Base-by-base conservation (phyloP, 2,113 vertebrate species). In the Anser brachyrhynchus region DNA sequence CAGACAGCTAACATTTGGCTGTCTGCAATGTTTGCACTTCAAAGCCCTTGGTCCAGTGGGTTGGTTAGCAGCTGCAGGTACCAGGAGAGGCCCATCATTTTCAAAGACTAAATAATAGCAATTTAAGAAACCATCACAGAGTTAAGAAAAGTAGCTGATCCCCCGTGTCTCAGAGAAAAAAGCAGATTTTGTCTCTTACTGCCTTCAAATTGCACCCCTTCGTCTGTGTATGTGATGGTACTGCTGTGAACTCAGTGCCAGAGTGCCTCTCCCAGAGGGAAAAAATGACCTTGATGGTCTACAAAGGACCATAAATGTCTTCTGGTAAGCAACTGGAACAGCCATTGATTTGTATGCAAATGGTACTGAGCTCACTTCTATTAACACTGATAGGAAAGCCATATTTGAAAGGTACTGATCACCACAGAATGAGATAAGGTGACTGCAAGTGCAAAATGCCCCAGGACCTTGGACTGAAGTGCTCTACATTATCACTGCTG, bases 21-120 rank as follows among this genome's bases (percentile, higher is more conserved):
- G 95, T 78, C 95, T 95, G 95, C 41, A 51, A 51, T 5, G 20
- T 83, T 76, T 97, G 51, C 3, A 96, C 86, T 97, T 98, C 93
- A 97, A 98, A 98, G 95, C 43, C 59, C 29, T 89, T 76, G 52
- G 95, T 82, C 28, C 54, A 84, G 66, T 90, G 69, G 18, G 51
- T 80, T 94, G 84, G 75, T 93, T 71, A 93, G 89, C 93, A 97
- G 93, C 87, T 97, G 90, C 69, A 96, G 90, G 92, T 93, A 96
- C n/a, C 73, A 85, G 93, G 41, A 89, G 66, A 95, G 54, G 35
- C 29, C 76, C 35, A 22, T 90, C 82, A 90, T 89, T 89, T 96
- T 91, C 61, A 80, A 84, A 95, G 77, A 89, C 11, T 35, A 92
- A 93, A 92, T 74, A 91, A 93, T 0, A 73, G 95, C 55, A 82